phyloP scores from a whole-genome alignment of 2,888 invertebrate species.

The Ophion obscuratus region DNA sequence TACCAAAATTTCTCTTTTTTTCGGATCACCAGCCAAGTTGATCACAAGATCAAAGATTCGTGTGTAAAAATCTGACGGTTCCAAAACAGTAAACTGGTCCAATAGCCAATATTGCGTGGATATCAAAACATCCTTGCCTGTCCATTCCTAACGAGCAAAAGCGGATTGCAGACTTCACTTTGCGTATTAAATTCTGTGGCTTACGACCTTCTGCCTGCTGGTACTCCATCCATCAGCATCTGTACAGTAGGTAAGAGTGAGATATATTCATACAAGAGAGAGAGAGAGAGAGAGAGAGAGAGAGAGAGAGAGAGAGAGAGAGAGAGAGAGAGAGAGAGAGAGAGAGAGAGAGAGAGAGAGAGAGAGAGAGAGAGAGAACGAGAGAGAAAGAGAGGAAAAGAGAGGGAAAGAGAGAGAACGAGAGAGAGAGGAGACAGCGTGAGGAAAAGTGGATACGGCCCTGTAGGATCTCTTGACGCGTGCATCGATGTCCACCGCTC shows the following conservation, averaged over 20 bases:
- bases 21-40: too few relatives aligned
- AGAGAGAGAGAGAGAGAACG: constrained; percentile 18
- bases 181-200: background rate
- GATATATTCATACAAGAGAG: constrained; percentile 65
- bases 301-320: constrained; percentile 32
- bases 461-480: constrained; percentile 78
- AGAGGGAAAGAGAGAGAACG: constrained; percentile 11
- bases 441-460: constrained; percentile 46
- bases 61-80: too few relatives aligned
- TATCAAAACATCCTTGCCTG: background rate
- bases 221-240: constrained; percentile 26
- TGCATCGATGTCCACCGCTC: constrained; percentile 81
- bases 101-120: too few relatives aligned
- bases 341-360: constrained; percentile 21
- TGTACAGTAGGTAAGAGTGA: constrained; percentile 62
- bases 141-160: background rate
- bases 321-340: constrained; percentile 7
- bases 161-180: background rate
- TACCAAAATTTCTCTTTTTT: too few relatives aligned
- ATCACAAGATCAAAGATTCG: too few relatives aligned
- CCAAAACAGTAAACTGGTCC: too few relatives aligned
- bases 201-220: background rate
- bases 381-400: constrained; percentile 36
- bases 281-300: constrained; percentile 24
- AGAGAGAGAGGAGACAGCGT: constrained; percentile 8